Conservation (phyloP, 2,113 vertebrate genomes). For the Paramormyrops kingsleyae region DNA sequence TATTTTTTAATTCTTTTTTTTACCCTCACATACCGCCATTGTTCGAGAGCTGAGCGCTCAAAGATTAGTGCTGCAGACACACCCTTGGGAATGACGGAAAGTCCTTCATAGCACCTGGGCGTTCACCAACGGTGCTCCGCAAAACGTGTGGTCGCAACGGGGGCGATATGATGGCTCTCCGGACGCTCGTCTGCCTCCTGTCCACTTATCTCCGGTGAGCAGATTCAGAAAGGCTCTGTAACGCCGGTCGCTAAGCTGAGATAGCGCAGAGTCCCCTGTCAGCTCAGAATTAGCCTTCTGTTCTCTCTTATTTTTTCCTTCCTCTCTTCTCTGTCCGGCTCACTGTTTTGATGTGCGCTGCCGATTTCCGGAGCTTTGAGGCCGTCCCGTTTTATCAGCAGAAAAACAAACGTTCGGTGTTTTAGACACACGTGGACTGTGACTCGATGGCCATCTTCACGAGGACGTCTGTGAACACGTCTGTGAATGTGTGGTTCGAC, state of each 20-base stretch:
- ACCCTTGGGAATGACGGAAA: background rate
- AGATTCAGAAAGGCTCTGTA: constrained; percentile 50
- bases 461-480: background rate
- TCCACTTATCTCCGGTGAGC: constrained; percentile 60
- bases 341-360: background rate
- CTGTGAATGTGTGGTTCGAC: background rate
- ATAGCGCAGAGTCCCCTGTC: constrained; percentile 40
- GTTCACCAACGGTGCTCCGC: background rate
- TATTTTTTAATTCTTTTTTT: background rate
- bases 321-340: background rate
- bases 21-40: background rate
- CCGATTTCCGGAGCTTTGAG: background rate
- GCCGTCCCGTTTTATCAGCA: background rate
- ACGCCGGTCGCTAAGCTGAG: constrained; percentile 39
- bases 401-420: background rate
- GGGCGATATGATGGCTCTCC: constrained; percentile 33
- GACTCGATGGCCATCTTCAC: background rate
- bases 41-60: background rate
- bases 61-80: constrained; percentile 6
- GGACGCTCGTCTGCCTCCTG: constrained; percentile 35
- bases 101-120: constrained; percentile 11
- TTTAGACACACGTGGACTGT: background rate
- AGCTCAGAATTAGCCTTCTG: constrained; percentile 29
- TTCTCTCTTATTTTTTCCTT: background rate
- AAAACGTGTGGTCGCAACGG: background rate